Evolutionary conservation across 2,888 invertebrate genomes (phyloP), one percentile per base, ranked within the genome.

Genomic region (Drosophila nigricruria): DNA sequence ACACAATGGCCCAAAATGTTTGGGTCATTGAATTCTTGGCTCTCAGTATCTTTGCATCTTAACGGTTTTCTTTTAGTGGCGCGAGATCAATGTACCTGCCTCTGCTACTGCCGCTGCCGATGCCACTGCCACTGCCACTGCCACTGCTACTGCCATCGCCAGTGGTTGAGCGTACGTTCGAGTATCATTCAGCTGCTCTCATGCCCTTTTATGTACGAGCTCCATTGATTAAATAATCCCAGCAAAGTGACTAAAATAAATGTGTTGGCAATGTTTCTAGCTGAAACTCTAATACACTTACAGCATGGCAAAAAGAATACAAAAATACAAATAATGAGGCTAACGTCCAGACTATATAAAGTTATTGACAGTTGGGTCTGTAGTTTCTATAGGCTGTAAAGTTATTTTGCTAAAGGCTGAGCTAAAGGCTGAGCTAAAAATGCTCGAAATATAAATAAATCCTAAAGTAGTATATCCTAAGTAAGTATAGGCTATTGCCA

Each of bases 211-310:
- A 73, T 79, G 80, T 73, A 68, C 64, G 69, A 68, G 71, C 58
- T 59, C 73, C 88, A 84, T 89, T 84, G 89, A 84, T 89, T 89
- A 84, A 89, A 84, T 79, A 87, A 89, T 75, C 81, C 59, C 65
- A 71, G 45, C 58, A 38, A 56, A 50, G 56, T 57, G 62, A 56
- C 57, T 47, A 67, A 64, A 64, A 63, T 56, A 52, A 54, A 59
- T 43, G 60, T 34, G 56, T 18, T n/a, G 45, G 27, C 25, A 52
- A n/a, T 12, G 18, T 5, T 18, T 6, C 36, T 34, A 47, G 53
- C 18, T 50, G 64, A 70, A 58, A 2, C 12, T 16, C 5, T 16
- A 20, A 81, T 83, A 73, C 87, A n/a, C 81, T 73, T 23, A 40
- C 59, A 16, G 10, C 9, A 5, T 2, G 18, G 18, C 12, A 49